Evolutionary conservation across 2,797 vertebrate species (phyloP), one percentile per base, ranked within the genome.

Genomic region (Syngnathus acus): DNA sequence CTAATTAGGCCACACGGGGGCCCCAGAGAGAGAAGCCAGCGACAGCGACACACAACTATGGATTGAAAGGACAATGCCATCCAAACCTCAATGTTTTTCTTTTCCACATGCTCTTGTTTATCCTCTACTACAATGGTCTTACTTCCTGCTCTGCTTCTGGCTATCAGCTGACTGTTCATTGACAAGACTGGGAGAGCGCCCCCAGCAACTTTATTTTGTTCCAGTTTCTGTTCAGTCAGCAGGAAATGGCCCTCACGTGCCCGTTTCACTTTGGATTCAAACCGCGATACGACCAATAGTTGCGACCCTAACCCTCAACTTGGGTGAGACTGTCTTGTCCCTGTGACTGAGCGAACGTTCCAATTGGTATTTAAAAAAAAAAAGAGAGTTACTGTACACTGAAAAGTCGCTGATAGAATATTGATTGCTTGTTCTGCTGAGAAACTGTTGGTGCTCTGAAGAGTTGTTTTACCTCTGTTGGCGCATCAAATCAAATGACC

Each of bases 1-100:
- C 72, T 76, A 74, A 75, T 64, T 45, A 87, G 84, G 86, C 89
- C 90, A 90, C 90, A 88, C 82, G 90, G 87, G 90, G 90, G 89
- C 86, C 83, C 87, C 86, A 90, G 83, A 91, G 88, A 89, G 85
- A 74, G 79, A 67, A 13, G 42, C 71, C 77, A 77, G 71, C 57
- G 10, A 78, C 40, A 42, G 40, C 10, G 40, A 9, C 40, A 42
- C 10, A 8, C 7, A 42, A 42, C 3, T 32, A 32, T 3, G 26
- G 26, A 42, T 42, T 8, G 10, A 2, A 42, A 42, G 40, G 40
- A 8, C 10, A 42, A 42, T 42, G 10, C 1, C 10, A 10, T 14
- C 45, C 9, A 47, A 47, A 47, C 45, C 16, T 9, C 40, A 42
- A 45, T 39, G 19, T 40, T n/a, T 40, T 10, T 40, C 7, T 10